Conservation (phyloP, 1,140 invertebrate genomes). For the Drosophila hydei region DNA sequence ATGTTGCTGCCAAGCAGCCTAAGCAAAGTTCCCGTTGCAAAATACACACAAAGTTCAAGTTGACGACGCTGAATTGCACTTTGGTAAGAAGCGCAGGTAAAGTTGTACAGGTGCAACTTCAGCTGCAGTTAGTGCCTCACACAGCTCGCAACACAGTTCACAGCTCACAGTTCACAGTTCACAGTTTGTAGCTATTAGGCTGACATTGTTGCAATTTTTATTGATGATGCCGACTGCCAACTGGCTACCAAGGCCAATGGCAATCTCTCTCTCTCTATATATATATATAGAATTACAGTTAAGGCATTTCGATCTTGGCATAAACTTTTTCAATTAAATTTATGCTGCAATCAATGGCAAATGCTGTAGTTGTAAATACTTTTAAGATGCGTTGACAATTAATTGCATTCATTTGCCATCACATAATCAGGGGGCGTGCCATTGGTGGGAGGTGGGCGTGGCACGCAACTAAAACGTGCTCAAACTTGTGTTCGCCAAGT, state of each 20-base stretch:
- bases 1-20: not conserved
- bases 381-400: slow-evolving; percentile 63
- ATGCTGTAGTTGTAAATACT: slow-evolving; percentile 43
- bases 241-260: slow-evolving; percentile 27
- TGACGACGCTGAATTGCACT: slow-evolving; percentile 73
- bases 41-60: slow-evolving; percentile 61
- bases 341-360: slow-evolving; percentile 55
- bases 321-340: slow-evolving; percentile 71
- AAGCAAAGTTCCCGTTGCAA: slow-evolving; percentile 28
- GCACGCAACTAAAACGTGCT: slow-evolving; percentile 57
- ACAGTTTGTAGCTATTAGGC: slow-evolving; percentile 33
- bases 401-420: slow-evolving; percentile 54
- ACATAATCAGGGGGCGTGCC: slow-evolving; percentile 41
- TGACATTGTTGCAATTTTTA: slow-evolving; percentile 64
- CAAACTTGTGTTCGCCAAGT: slow-evolving; percentile 45
- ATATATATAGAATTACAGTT: slow-evolving; percentile 50
- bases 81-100: slow-evolving; percentile 52
- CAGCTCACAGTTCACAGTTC: slow-evolving; percentile 22
- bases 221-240: slow-evolving; percentile 55
- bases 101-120: slow-evolving; percentile 46
- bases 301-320: slow-evolving; percentile 34
- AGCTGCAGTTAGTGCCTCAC: slow-evolving; percentile 9
- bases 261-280: slow-evolving; percentile 12
- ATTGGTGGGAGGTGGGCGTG: slow-evolving; percentile 25
- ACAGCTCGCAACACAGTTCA: slow-evolving; percentile 12